Conservation (phyloP, 2,113 vertebrate genomes). For the Etheostoma spectabile region DNA sequence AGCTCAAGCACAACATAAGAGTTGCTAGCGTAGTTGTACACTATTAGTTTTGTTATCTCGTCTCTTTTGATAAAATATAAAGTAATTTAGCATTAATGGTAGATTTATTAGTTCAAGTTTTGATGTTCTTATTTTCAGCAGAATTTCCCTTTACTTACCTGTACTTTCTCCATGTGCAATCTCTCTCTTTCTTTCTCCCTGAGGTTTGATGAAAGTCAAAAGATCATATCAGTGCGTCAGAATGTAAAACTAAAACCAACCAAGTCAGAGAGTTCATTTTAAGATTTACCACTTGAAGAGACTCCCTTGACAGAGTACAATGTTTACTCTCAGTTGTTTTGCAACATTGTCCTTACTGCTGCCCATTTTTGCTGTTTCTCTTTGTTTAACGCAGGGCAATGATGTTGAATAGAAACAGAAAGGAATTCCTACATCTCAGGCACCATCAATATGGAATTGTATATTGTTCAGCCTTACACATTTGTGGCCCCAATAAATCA, state of each 20-base stretch:
- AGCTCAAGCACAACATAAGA: neutral
- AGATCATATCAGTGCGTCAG: neutral
- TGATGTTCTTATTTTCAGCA: neutral
- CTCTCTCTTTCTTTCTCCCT: neutral
- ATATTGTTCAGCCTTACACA: conserved; percentile 44
- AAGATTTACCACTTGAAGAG: conserved; percentile 17
- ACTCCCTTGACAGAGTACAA: conserved; percentile 12
- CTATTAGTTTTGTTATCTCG: neutral
- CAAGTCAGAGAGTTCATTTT: neutral
- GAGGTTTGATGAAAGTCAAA: conserved; percentile 6
- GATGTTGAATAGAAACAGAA: conserved; percentile 56
- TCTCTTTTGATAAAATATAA: neutral
- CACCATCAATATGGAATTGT: conserved; percentile 47
- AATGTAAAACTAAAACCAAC: conserved; percentile 12
- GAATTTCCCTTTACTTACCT: neutral
- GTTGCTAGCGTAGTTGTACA: neutral
- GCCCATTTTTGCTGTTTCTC: neutral
- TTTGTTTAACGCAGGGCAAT: conserved; percentile 35
- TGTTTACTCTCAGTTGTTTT: conserved; percentile 41
- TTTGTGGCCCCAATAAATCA: conserved; percentile 31
- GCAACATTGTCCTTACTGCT: conserved; percentile 24
- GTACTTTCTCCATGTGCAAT: neutral
- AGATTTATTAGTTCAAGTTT: neutral
- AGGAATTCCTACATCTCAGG: conserved; percentile 44
- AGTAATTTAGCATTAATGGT: neutral